Evolutionary conservation across 1,140 invertebrate genomes (phyloP), one percentile per base, ranked within the genome.

Genomic region (Atta colombica): DNA sequence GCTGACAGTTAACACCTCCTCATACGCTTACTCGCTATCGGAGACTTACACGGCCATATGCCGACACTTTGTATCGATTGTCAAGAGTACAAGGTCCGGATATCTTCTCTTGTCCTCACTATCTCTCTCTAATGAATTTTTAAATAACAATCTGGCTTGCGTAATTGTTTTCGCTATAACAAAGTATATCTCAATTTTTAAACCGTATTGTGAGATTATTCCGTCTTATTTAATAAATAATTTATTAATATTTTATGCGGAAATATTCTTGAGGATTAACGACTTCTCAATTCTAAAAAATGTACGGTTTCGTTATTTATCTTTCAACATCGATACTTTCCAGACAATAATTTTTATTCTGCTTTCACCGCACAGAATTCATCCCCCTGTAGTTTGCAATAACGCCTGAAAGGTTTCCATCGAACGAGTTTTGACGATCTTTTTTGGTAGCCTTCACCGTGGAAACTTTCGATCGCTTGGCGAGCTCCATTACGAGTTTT

Each of bases 351-450:
- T 81, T 71, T 71, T 45, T 66, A 39, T 66, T 85, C 51, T 66
- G 86, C 81, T 89, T 89, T 87, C 85, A 88, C 25, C 61, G 35
- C 74, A 39, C 16, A 51, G 60, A 85, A 61, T 25, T 86, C 65
- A n/a, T 35, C 25, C 75, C 39, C 58, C 63, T 51, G 53, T 77
- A 77, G 82, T 87, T 82, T 68, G 86, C 86, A 85, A 77, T 87
- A 87, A 85, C 18, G 68, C 71, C 80, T 85, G 86, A 87, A 84
- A 87, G 86, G 86, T 87, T 84, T 82, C 58, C 58, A 66, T n/a
- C 69, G 85, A 81, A 78, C 82, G 61, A 85, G 75, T 85, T 75
- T 68, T 63, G 82, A 66, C 82, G 74, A 77, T 69, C 60, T 71
- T 86, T 86, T 86, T 81, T 14, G 49, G 51, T 21, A 58, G 61